Evolutionary conservation across 1,140 invertebrate genomes (phyloP).

Genomic region (Whitmania pigra): DNA sequence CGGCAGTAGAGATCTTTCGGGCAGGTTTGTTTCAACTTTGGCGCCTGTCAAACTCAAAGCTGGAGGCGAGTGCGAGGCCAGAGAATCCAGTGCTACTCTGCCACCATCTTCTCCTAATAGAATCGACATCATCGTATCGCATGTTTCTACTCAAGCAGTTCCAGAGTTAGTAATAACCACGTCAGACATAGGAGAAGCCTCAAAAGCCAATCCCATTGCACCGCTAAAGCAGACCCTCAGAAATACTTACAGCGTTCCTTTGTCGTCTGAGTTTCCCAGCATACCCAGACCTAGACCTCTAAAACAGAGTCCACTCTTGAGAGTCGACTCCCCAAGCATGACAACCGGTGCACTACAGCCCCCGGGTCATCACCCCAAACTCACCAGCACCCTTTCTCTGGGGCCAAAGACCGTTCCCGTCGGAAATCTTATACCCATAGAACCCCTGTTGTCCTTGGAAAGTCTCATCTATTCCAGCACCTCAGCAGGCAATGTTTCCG

Average conservation of each 20-base stretch:
- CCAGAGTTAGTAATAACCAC: neutral
- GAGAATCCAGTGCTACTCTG: neutral
- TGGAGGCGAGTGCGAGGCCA: neutral
- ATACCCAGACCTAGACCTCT: slow-evolving; percentile 5
- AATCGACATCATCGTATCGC: neutral
- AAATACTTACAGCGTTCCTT: neutral
- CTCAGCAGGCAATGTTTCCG: no score
- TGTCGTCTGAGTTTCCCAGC: neutral
- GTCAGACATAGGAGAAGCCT: no score
- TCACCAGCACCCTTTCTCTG: neutral
- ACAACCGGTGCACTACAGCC: neutral
- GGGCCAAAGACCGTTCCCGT: neutral
- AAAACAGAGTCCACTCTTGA: neutral
- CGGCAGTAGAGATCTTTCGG: no score
- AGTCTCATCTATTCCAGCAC: neutral
- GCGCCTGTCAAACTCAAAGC: neutral
- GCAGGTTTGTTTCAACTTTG: no score
- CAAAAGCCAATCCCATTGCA: no score
- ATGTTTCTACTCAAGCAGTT: neutral
- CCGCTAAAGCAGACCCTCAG: neutral
- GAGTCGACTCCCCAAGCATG: neutral
- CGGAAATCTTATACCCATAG: neutral
- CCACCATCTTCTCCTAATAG: neutral
- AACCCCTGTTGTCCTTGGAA: slow-evolving; percentile 3
- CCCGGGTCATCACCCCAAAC: neutral